Base-by-base conservation (phyloP, 2,113 vertebrate genomes). In the Brienomyrus brachyistius region DNA sequence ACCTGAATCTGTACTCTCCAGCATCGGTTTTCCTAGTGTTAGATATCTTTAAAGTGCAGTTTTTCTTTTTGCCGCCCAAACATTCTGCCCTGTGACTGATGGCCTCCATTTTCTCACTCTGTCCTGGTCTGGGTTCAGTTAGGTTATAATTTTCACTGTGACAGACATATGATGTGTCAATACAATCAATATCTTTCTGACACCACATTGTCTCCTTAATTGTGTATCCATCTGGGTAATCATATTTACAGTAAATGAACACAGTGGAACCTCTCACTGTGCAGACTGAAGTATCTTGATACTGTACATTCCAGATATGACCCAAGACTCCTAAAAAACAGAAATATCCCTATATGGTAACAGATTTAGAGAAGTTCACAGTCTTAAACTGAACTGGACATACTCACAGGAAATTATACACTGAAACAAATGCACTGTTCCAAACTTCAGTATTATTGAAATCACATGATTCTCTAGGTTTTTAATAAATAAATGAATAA, bases 31-130 rank as follows among this genome's bases (percentile, higher is more conserved):
- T 52, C 59, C 87, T 89, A 23, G 90, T 89, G 66, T 91, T 82
- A 11, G 88, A 89, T 87, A 92, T 92, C 82, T 88, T 80, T 43
- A 91, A 66, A 80, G 50, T 89, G 80, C 91, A 92, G 77, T 90
- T 9, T n/a, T 89, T 90, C 40, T 4, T 43, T 11, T 88, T 59
- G 35, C 91, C 21, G n/a, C 85, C 90, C 88, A 13, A 54, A 40
- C 52, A 89, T 52, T 89, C 52, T 84, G 80, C 40, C 43, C 54
- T 52, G 17, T 87, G 52, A 5, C 56, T 9, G 4, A n/a, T n/a
- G 0, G 56, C 23, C 56, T 62, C 7, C 23, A n/a, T 62, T 7
- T 62, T n/a, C 56, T n/a, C 23, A 23, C 56, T n/a, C 2, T n/a
- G 23, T 62, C 54, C 54, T 56, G 0, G 2, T 88, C 21, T n/a